Evolutionary conservation across 2,113 vertebrate species (phyloP).

Genomic region (Galbula dea): DNA sequence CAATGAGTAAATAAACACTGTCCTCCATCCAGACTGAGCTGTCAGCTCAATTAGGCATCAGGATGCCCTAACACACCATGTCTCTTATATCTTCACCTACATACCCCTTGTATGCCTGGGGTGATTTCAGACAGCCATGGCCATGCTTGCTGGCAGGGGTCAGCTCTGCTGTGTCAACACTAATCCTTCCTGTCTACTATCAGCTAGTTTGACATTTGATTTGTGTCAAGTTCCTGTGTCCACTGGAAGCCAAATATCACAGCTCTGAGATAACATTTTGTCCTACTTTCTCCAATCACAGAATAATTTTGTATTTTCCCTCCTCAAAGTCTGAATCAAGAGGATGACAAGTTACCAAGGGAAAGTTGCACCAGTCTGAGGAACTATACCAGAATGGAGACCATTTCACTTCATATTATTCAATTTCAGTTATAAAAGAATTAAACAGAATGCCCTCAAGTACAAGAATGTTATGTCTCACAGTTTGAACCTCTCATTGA

Average conservation of each 20-base stretch:
- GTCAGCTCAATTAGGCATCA: conserved; percentile 84
- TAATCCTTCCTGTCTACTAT: conserved; percentile 86
- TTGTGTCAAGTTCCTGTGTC: conserved; percentile 75
- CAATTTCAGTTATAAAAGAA: neutral
- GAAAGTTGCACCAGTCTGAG: neutral
- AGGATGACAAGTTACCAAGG: neutral
- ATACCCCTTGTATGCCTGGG: conserved; percentile 55
- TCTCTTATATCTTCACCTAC: conserved; percentile 74
- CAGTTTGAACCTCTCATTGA: neutral
- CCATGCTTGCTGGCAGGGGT: conserved; percentile 73
- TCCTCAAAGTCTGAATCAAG: neutral
- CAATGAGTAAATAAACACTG: conserved; percentile 88
- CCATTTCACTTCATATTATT: neutral
- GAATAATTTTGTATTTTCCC: conserved; percentile 39
- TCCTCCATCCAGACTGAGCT: conserved; percentile 77
- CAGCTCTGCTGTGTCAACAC: conserved; percentile 80
- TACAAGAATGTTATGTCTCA: neutral
- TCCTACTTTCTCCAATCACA: conserved; percentile 31
- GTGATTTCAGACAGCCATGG: conserved; percentile 72
- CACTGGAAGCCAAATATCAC: conserved; percentile 70
- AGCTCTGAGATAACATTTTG: conserved; percentile 68
- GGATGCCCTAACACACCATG: conserved; percentile 51
- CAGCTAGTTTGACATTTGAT: conserved; percentile 74
- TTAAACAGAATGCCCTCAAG: conserved; percentile 12
- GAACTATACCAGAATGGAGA: neutral